Conservation (phyloP, 2,113 vertebrate genomes). For the Mugil cephalus region DNA sequence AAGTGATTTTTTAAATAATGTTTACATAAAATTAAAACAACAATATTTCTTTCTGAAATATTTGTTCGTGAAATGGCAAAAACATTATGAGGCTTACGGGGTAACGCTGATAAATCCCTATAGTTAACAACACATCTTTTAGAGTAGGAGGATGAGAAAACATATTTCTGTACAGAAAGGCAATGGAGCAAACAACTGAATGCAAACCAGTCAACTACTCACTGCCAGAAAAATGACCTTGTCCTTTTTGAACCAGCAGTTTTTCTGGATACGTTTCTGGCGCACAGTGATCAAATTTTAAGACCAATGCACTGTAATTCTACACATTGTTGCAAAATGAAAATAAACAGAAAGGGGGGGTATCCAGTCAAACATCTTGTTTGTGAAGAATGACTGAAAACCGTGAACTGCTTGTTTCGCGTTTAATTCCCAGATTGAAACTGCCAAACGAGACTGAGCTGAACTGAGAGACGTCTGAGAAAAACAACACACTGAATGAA, state of each 20-base stretch:
- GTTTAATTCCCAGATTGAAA: constrained; percentile 28
- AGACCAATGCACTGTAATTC: constrained; percentile 7
- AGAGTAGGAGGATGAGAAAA: too few relatives aligned
- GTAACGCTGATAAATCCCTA: too few relatives aligned
- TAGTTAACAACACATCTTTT: too few relatives aligned
- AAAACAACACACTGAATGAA: constrained; percentile 31
- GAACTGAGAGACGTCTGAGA: constrained; percentile 22
- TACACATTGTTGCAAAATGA: background rate
- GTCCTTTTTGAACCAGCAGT: background rate
- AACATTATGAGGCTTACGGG: too few relatives aligned
- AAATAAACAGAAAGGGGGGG: constrained; percentile 46
- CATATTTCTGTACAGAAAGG: too few relatives aligned
- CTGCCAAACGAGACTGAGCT: constrained; percentile 2
- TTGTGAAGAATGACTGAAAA: background rate
- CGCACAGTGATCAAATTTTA: constrained; percentile 18
- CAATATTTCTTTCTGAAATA: too few relatives aligned
- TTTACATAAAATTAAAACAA: too few relatives aligned
- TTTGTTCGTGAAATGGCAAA: too few relatives aligned
- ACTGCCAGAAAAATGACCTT: background rate
- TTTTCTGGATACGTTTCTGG: background rate
- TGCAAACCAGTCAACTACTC: constrained; percentile 3
- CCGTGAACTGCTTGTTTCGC: constrained; percentile 8
- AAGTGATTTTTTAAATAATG: too few relatives aligned
- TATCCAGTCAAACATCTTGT: constrained; percentile 14
- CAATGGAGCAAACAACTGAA: too few relatives aligned